Percentiles rank a stretch among this genome's conserved stretches.
Evolutionary conservation across 2,113 vertebrate genomes (phyloP).

Genomic region (Oryzias curvinotus): DNA sequence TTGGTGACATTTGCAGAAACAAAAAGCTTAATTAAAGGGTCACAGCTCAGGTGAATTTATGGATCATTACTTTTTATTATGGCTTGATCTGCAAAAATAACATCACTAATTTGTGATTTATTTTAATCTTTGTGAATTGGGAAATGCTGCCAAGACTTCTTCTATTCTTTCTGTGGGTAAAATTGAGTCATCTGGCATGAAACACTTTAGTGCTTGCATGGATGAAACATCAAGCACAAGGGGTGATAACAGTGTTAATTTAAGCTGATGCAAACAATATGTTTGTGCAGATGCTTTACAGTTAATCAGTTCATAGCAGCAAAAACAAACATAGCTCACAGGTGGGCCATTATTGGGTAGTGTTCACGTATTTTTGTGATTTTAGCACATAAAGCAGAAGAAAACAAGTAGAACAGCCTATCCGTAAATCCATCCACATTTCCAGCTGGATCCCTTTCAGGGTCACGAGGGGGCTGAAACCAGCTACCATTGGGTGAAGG

Average conservation of each 20-base stretch:
- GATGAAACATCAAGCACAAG: constrained; percentile 7
- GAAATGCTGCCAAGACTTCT: constrained; percentile 31
- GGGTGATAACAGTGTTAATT: constrained; percentile 23
- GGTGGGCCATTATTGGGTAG: too few species aligned
- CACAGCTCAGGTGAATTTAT: constrained; percentile 48
- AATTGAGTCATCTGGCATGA: constrained; percentile 22
- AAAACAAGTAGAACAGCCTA: too few species aligned
- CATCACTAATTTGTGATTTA: constrained; percentile 42
- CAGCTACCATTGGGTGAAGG: too few species aligned
- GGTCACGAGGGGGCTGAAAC: too few species aligned
- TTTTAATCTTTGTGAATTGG: constrained; percentile 14
- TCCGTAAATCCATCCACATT: too few species aligned
- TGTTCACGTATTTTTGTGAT: too few species aligned
- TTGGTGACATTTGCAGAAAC: constrained; percentile 9
- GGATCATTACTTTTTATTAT: constrained; percentile 43
- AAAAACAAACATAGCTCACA: constrained; percentile 16
- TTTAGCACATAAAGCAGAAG: too few species aligned
- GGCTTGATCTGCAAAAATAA: constrained; percentile 40
- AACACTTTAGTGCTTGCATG: constrained; percentile 13
- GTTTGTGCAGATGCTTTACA: constrained; percentile 4
- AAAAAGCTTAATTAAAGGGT: constrained; percentile 21
- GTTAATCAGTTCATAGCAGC: constrained; percentile 4
- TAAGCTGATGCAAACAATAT: constrained; percentile 3
- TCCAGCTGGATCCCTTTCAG: too few species aligned
- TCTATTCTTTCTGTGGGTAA: constrained; percentile 27